Evolutionary conservation across 2,888 invertebrate genomes (phyloP).

Genomic region (Heliconius charithonia): DNA sequence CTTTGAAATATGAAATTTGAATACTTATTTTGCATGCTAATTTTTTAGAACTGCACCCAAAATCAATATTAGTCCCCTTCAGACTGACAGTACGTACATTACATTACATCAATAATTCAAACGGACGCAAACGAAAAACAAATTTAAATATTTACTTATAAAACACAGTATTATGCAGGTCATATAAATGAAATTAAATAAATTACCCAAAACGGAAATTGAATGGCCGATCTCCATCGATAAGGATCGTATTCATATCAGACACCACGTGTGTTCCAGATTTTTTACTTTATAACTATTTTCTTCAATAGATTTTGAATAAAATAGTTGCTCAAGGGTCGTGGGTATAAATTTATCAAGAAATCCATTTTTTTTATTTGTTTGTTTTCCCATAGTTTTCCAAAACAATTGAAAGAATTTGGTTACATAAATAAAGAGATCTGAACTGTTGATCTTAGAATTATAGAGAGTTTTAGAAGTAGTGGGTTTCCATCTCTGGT

Average conservation of each 20-base stretch:
- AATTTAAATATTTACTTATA: constrained; percentile 3
- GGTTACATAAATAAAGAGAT: no score
- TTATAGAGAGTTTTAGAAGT: no score
- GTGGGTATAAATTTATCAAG: neutral
- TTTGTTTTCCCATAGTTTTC: neutral
- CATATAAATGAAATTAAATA: neutral
- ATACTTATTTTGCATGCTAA: no score
- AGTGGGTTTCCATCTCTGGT: no score
- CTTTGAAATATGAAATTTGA: no score
- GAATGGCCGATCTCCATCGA: neutral
- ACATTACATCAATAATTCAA: neutral
- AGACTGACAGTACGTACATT: neutral
- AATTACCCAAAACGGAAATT: constrained; percentile 9
- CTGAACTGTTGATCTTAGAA: no score
- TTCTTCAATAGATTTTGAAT: neutral
- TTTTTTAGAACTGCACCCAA: no score
- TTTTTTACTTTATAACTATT: neutral
- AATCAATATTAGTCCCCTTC: neutral
- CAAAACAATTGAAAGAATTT: neutral
- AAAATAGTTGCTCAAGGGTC: neutral
- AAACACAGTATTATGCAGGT: neutral
- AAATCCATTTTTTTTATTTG: neutral
- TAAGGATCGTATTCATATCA: neutral
- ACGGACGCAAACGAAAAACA: neutral
- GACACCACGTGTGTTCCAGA: constrained; percentile 1